These are phyloP conservation scores for Sorex araneus DNA, from an alignment of 2,113 vertebrate genomes.

Conservation along the genomic window DNA sequence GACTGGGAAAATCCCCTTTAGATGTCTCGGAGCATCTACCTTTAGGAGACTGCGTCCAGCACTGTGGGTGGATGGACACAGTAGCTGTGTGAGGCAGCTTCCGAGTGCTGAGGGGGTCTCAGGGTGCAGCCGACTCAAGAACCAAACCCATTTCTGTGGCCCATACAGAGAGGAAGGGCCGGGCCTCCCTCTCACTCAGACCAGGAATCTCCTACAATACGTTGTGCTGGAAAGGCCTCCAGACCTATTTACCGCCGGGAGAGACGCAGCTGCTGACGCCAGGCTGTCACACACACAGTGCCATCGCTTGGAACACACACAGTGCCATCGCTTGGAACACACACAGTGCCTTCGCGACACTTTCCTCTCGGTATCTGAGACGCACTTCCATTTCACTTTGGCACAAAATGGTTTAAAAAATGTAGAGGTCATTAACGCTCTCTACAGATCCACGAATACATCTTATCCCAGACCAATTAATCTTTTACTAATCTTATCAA, in stretches of 20 bases:
- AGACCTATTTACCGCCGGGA: neutral
- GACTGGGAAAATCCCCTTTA: neutral
- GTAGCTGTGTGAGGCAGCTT: neutral
- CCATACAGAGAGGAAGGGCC: neutral
- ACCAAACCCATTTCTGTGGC: neutral
- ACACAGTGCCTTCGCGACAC: neutral
- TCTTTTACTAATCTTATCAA: neutral
- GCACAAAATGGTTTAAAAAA: neutral
- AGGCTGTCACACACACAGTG: too few relatives aligned
- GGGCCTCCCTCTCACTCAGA: neutral
- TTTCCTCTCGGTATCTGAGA: neutral
- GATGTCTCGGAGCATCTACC: constrained; percentile 4
- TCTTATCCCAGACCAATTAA: constrained; percentile 17
- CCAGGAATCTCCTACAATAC: neutral
- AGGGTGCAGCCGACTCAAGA: neutral
- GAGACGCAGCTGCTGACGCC: too few relatives aligned
- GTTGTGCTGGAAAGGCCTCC: neutral
- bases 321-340: neutral
- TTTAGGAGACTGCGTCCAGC: neutral
- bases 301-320: neutral
- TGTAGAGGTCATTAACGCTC: constrained; percentile 7
- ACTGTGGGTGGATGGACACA: neutral
- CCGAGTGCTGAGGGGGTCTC: neutral
- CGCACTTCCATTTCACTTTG: neutral
- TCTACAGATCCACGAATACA: constrained; percentile 5